Base-by-base conservation (phyloP, 35 echinoderm and acorn worm genomes). In the Heliocidaris erythrogramma region DNA sequence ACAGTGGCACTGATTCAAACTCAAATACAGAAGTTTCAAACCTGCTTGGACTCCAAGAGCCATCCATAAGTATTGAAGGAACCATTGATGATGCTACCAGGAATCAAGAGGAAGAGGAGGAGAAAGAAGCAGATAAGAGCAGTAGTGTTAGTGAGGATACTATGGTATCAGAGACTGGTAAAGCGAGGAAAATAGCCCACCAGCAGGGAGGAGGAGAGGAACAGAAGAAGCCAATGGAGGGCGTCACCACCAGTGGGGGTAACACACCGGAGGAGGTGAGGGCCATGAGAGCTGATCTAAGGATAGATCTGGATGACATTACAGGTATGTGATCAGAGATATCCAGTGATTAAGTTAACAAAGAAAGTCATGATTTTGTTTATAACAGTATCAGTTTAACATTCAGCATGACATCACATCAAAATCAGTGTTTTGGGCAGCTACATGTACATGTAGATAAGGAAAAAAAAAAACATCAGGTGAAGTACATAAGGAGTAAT, bases 81-180 rank as follows among this genome's bases (percentile, higher is more conserved):
- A 78, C 65, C 27, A 8, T 78, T 78, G 86, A 88, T 88, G 87
- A 32, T 35, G 87, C 32, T 48, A 0, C 0, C 6, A 86, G 31
- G 14, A 48, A 89, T 9, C 31, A 14, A 13, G 86, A 12, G 13
- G 16, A 48, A 27, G 90, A 92, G 48, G 50, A 50, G 49, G 50
- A 92, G 18, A 48, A 92, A 14, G 50, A 59, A 30, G n/a, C 10
- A 27, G 91, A 92, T 92, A 59, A 92, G 91, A 59, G 31, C 48
- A 92, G 91, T 59, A 53, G 91, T 30, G n/a, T 49, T 48, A 92
- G 91, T 92, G 91, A 92, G 50, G 91, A 92, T 27, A 92, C 91
- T 16, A 92, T 92, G 91, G 91, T 92, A 48, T 59, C 13, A n/a
- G 91, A 92, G 47, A n/a, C 91, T 48, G 50, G 5, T 13, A 50